Evolutionary conservation across 2,888 invertebrate species (phyloP).

Genomic region (Torymus auratus): DNA sequence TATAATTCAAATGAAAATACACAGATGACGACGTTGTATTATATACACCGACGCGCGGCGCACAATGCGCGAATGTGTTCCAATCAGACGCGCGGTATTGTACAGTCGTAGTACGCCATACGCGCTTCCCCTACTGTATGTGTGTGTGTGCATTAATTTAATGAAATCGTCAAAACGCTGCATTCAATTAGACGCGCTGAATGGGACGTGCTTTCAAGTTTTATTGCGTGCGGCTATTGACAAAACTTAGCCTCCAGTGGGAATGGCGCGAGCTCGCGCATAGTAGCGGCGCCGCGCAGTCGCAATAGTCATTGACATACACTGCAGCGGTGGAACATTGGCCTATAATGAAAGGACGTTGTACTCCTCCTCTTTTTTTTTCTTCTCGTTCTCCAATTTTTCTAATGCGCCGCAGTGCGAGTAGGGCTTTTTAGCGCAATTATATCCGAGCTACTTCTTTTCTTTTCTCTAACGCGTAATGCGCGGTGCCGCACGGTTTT

Average conservation of each 20-base stretch:
- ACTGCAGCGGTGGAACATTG: conserved; percentile 43
- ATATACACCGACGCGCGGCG: no score
- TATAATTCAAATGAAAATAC: no score
- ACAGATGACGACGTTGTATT: no score
- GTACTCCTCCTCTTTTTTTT: conserved; percentile 17
- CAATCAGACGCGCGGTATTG: no score
- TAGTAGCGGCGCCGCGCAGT: conserved; percentile 4
- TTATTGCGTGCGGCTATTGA: conserved; percentile 26
- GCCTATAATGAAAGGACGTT: conserved; percentile 50
- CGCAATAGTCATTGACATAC: conserved; percentile 51
- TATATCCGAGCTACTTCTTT: not conserved
- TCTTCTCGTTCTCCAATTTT: not conserved
- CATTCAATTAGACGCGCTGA: conserved; percentile 12
- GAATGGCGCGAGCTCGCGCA: conserved; percentile 17
- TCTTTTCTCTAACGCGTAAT: no score
- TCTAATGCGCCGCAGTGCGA: no score
- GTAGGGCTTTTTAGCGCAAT: not conserved
- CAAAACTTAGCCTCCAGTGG: conserved; percentile 47
- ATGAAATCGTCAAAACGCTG: conserved; percentile 5
- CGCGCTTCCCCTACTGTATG: not conserved
- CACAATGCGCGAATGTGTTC: no score
- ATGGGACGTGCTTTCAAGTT: conserved; percentile 8
- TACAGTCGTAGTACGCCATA: not conserved
- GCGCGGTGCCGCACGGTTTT: no score
- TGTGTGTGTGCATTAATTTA: not conserved